Conservation (phyloP, 2,113 vertebrate species). For the Pangasianodon gigas region DNA sequence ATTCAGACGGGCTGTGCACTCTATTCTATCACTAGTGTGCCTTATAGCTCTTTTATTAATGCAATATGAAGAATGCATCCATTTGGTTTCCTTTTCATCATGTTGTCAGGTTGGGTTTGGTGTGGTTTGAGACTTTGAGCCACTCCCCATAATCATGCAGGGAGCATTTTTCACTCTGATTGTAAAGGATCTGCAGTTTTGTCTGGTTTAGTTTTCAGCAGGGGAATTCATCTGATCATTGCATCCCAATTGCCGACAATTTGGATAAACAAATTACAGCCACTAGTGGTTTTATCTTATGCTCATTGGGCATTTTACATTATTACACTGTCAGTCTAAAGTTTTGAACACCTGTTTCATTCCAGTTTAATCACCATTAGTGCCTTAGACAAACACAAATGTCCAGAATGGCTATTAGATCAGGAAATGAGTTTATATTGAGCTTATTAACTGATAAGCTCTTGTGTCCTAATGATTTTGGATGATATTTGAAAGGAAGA, state of each 20-base stretch:
- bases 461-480: neutral
- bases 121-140: neutral
- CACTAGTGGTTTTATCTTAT: neutral
- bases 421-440: neutral
- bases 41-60: neutral
- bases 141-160: neutral
- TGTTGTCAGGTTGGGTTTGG: constrained; percentile 4
- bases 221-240: neutral
- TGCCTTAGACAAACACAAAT: neutral
- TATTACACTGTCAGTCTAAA: neutral
- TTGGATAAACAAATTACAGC: constrained; percentile 19
- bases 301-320: neutral
- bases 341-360: neutral
- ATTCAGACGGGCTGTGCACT: neutral
- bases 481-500: neutral
- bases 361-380: neutral
- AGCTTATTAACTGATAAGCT: neutral
- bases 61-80: neutral
- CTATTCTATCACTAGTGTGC: neutral
- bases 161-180: neutral
- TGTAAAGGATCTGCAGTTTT: neutral
- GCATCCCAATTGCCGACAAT: neutral
- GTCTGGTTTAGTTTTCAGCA: neutral
- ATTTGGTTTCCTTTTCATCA: neutral
- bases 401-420: neutral